phyloP scores from a whole-genome alignment of 64 coral and sea anemone genomes.

The Pocillopora verrucosa region DNA sequence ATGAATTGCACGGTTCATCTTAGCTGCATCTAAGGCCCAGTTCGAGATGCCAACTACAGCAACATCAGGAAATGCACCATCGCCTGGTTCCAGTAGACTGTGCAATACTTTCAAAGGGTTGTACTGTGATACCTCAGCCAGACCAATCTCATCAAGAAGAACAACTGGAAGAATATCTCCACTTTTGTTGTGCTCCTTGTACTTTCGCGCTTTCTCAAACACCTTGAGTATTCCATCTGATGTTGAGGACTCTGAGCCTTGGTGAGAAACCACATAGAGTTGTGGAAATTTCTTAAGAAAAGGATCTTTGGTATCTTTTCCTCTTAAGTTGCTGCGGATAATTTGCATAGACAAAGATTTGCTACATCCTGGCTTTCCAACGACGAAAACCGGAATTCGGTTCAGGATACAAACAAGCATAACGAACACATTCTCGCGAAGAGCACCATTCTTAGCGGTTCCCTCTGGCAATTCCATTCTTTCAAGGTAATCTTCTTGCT shows the following conservation, averaged over 20 bases:
- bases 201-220: slow-evolving; percentile 77
- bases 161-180: slow-evolving; percentile 81
- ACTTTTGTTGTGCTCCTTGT: slow-evolving; percentile 65
- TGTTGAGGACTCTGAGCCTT: slow-evolving; percentile 90
- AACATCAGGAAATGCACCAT: slow-evolving; percentile 70
- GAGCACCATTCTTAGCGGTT: slow-evolving; percentile 74
- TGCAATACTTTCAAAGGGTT: slow-evolving; percentile 89
- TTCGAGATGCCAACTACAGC: slow-evolving; percentile 92
- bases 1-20: slow-evolving; percentile 92
- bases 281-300: slow-evolving; percentile 80
- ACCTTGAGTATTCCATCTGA: slow-evolving; percentile 85
- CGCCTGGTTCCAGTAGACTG: slow-evolving; percentile 73
- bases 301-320: slow-evolving; percentile 69
- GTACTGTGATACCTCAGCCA: slow-evolving; percentile 82
- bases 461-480: slow-evolving; percentile 84
- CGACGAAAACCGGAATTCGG: slow-evolving; percentile 57
- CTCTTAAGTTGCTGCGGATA: slow-evolving; percentile 75
- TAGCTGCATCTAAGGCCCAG: slow-evolving; percentile 84
- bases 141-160: slow-evolving; percentile 87
- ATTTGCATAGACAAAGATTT: slow-evolving; percentile 93
- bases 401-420: slow-evolving; percentile 79
- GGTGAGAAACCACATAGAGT: slow-evolving; percentile 80
- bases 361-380: slow-evolving; percentile 91
- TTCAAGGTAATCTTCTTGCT: slow-evolving; percentile 81
- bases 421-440: slow-evolving; percentile 78